Evolutionary conservation across 2,797 vertebrate species (phyloP), one percentile per base, ranked within the genome.

Genomic region (Orestias chungarensis): DNA sequence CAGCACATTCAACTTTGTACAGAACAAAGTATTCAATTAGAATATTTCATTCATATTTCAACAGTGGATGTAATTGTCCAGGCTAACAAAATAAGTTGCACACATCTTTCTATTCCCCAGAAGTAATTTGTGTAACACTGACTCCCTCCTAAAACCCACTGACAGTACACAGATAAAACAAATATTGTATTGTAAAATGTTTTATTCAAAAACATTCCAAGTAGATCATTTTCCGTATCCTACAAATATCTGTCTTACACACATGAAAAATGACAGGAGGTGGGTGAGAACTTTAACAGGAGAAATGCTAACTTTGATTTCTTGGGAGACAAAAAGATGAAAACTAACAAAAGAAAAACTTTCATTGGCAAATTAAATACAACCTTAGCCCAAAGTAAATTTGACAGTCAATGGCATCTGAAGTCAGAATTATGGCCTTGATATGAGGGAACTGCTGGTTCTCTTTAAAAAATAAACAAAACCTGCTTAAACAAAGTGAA

Each of bases 131-230:
- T 59, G 17, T 11, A 23, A 59, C 47, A 20, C 1, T 49, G 20
- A 49, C 10, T n/a, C 11, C 7, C 47, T 20, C 18, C 46, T 12
- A 8, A n/a, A n/a, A n/a, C n/a, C n/a, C n/a, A 50, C 3, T 38
- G 33, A 68, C 33, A 38, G 33, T 40, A 62, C 20, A 14, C 29
- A 0, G 1, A 66, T 5, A n/a, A 74, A 47, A 54, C 29, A 59
- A 59, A 77, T 76, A 80, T 66, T 74, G 81, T 79, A 86, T 88
- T 83, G 74, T 88, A 91, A 92, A 92, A 90, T 55, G 78, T 87
- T 93, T 93, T 91, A 91, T 92, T 92, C 79, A 89, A 92, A 88
- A 90, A 86, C 71, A 38, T 89, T 82, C 83, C 76, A 80, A 75
- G 73, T 88, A 88, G 80, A 89, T 81, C 72, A 75, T 88, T 82